A percentile compares a stretch with the other conserved stretches of the same genome.
phyloP scores from a whole-genome alignment of 2,888 invertebrate genomes.

The Metalampra italica region DNA sequence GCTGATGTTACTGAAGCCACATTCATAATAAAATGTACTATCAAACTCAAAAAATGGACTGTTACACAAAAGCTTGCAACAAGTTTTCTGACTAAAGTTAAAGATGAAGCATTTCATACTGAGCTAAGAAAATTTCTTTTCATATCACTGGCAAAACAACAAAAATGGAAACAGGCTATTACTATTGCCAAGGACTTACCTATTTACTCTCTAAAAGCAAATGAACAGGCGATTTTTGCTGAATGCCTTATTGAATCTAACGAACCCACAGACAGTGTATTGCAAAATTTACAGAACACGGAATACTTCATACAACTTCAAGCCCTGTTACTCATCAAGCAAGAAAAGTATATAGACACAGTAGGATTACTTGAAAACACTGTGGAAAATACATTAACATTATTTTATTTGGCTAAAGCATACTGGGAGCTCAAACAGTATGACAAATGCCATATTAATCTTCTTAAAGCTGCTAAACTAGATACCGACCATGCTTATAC shows the following conservation, averaged over 20 bases:
- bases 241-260: slow-evolving; percentile 57
- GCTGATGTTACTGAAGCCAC: slow-evolving; percentile 53
- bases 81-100: slow-evolving; percentile 59
- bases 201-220: slow-evolving; percentile 29
- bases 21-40: slow-evolving; percentile 59
- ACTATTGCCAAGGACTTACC: slow-evolving; percentile 46
- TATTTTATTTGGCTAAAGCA: slow-evolving; percentile 79
- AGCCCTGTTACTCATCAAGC: slow-evolving; percentile 69
- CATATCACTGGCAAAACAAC: slow-evolving; percentile 51
- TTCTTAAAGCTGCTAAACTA: slow-evolving; percentile 84
- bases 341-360: slow-evolving; percentile 75
- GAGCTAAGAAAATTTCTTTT: slow-evolving; percentile 50
- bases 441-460: slow-evolving; percentile 80
- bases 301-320: slow-evolving; percentile 58
- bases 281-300: slow-evolving; percentile 43
- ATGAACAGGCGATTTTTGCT: slow-evolving; percentile 49
- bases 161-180: slow-evolving; percentile 76
- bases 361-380: slow-evolving; percentile 67
- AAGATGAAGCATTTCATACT: slow-evolving; percentile 37
- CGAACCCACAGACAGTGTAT: slow-evolving; percentile 40
- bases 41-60: slow-evolving; percentile 62
- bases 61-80: slow-evolving; percentile 57
- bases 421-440: slow-evolving; percentile 79
- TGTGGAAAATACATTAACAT: slow-evolving; percentile 66
- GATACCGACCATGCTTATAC: slow-evolving; percentile 86